phyloP scores from a whole-genome alignment of 1,140 invertebrate species.

The Gryon sp. region DNA sequence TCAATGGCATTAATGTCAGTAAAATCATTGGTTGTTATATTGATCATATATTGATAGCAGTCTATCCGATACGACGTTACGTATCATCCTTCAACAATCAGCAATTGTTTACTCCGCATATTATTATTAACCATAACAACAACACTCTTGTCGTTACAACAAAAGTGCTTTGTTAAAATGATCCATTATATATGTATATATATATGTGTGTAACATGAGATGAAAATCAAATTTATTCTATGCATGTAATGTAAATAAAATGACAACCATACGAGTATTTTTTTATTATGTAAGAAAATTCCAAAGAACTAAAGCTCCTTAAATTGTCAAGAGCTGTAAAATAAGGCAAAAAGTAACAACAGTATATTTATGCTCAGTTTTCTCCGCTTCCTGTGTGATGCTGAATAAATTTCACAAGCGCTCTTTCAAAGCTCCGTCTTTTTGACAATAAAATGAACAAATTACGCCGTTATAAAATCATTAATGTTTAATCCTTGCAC shows the following conservation, averaged over 20 bases:
- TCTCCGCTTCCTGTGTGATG: constrained; percentile 18
- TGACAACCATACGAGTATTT: neutral
- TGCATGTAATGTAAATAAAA: no score
- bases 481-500: constrained; percentile 1
- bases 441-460: constrained; percentile 35
- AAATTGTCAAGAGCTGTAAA: constrained; percentile 33
- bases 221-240: neutral
- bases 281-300: constrained; percentile 24
- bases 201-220: no score
- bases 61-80: neutral
- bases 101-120: no score
- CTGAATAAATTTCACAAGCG: constrained; percentile 21
- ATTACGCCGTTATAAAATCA: constrained; percentile 25
- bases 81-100: neutral
- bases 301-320: constrained; percentile 31
- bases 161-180: no score
- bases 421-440: constrained; percentile 17
- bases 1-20: constrained; percentile 18
- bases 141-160: no score
- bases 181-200: no score
- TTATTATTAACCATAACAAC: no score
- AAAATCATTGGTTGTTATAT: constrained; percentile 13
- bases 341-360: constrained; percentile 38
- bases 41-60: constrained; percentile 3
- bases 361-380: constrained; percentile 38